Conservation (phyloP, 2,888 invertebrate species). For the Tyria jacobaeae region DNA sequence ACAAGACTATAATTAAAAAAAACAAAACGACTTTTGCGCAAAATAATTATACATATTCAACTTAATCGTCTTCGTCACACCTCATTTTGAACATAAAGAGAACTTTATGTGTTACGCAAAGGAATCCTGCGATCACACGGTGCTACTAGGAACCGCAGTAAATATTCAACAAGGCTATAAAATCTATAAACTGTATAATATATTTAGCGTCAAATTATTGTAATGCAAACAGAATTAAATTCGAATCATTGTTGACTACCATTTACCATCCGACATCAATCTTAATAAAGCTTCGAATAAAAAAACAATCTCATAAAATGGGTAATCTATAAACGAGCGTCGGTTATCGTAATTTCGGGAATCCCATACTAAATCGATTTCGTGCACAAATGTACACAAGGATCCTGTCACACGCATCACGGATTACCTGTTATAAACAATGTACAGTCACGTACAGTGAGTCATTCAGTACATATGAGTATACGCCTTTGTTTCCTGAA, state of each 20-base stretch:
- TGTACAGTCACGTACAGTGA: conserved; percentile 76
- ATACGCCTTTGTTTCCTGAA: conserved; percentile 43
- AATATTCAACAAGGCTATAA: conserved; percentile 33
- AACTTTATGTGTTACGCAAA: conserved; percentile 15
- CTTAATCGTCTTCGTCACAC: background rate
- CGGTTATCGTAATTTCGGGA: conserved; percentile 63
- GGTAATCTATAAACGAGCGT: conserved; percentile 59
- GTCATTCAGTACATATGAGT: conserved; percentile 45
- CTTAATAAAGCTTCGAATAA: conserved; percentile 20
- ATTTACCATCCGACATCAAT: conserved; percentile 27
- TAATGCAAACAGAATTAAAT: conserved; percentile 29
- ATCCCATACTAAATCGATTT: conserved; percentile 63
- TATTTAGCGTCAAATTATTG: conserved; percentile 29
- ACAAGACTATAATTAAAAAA: background rate
- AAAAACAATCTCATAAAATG: conserved; percentile 40
- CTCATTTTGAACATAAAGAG: background rate
- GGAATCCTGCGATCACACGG: conserved; percentile 18
- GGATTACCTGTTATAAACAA: conserved; percentile 59
- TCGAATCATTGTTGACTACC: conserved; percentile 13
- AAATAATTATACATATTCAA: background rate
- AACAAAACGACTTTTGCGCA: background rate
- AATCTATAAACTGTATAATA: conserved; percentile 27
- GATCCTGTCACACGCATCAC: conserved; percentile 66
- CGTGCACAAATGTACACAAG: conserved; percentile 67
- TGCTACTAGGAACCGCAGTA: conserved; percentile 31